Evolutionary conservation across 2,113 vertebrate species (phyloP), one percentile per base, ranked within the genome.

Genomic region (Gobius niger): DNA sequence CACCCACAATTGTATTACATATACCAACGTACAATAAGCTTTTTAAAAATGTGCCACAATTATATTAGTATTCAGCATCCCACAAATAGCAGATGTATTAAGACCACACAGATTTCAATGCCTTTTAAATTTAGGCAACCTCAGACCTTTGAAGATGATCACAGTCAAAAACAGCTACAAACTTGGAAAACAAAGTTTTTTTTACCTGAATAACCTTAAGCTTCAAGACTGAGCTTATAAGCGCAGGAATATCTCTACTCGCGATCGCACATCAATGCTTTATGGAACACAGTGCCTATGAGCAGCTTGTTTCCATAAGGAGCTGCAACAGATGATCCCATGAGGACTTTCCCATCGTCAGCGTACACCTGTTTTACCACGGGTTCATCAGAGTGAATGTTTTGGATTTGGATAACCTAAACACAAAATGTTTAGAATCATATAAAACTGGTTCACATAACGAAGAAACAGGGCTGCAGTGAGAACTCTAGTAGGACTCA

Each of bases 241-340:
- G n/a, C 11, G 7, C n/a, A 12, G 10, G 13, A 9, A 54, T 44
- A 6, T 14, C 0, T 10, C 77, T 90, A 90, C 18, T 91, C 68
- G 62, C 97, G 87, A 65, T 96, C 85, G 86, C 97, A 99, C 42
- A 85, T 87, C 24, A 98, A 76, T 7, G 94, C 94, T 91, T 93
- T 96, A 66, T 98, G 96, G 82, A 89, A 96, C 53, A 98, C 81
- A 0, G 94, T 95, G 60, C 97, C 97, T 4, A 98, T 93, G 12
- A 99, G 91, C 47, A 98, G 80, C 54, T 95, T 95, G 24, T 89
- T 87, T 6, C 89, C 57, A 0, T 95, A 92, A 0, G 87, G 0
- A 0, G 93, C 62, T 0, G 96, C 96, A 53, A 94, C 95, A 0
- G 96, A 95, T 34, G 93, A 95, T 1, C 86, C 95, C 15, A 95